A percentile compares a stretch with the other conserved stretches of the same genome.
These are phyloP conservation scores for Onychomys arenicola DNA, from an alignment of 2,797 vertebrate species.

Conservation along the genomic window DNA sequence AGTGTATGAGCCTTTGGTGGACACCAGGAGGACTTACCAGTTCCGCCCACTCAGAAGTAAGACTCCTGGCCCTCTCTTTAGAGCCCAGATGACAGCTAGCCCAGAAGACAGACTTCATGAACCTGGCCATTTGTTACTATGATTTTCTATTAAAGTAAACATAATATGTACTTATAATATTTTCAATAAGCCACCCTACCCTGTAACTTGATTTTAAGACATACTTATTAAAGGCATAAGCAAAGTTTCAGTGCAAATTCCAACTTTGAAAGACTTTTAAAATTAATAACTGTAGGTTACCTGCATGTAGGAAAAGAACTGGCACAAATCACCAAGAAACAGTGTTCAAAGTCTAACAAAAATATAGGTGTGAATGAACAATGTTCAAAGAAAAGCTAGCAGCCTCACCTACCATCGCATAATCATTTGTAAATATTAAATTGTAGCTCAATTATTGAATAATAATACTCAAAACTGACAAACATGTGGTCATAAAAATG, in stretches of 20 bases:
- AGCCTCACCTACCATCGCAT: neutral
- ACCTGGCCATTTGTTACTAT: neutral
- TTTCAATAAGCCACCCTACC: constrained; percentile 41
- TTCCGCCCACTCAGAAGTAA: neutral
- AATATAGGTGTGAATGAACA: neutral
- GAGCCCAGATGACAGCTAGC: neutral
- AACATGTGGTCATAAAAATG: neutral
- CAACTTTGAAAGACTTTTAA: neutral
- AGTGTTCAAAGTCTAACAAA: neutral
- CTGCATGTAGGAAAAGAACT: constrained; percentile 12
- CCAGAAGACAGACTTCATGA: neutral
- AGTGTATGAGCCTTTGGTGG: neutral
- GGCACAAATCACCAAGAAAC: constrained; percentile 35
- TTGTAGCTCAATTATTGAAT: constrained; percentile 38
- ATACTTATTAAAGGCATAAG: neutral
- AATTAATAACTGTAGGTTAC: constrained; percentile 18
- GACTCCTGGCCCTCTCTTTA: neutral
- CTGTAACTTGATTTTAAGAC: constrained; percentile 45
- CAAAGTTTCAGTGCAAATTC: constrained; percentile 56
- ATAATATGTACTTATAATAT: constrained; percentile 4
- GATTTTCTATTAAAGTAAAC: constrained; percentile 29
- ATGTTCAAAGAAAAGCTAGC: constrained; percentile 10
- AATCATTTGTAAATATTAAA: neutral
- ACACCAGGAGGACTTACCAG: neutral
- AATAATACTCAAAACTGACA: constrained; percentile 29